A percentile compares a stretch with the other conserved stretches of the same genome.
Evolutionary conservation across 2,113 vertebrate species (phyloP).

Genomic region (Anoura caudifer): DNA sequence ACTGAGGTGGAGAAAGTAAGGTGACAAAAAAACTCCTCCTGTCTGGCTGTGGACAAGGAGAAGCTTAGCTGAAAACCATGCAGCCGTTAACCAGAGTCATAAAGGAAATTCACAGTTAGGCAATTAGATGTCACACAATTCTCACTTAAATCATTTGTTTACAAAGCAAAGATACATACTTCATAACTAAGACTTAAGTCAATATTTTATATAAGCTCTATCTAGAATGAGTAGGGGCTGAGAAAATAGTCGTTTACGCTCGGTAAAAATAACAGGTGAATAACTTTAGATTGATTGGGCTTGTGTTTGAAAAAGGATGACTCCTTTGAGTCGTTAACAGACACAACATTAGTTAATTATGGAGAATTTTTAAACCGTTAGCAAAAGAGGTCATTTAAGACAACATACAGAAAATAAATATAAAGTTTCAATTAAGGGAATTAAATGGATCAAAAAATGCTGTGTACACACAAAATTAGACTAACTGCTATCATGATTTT

Average conservation of each 20-base stretch:
- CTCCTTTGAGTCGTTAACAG: not conserved
- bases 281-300: not conserved
- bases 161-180: not conserved
- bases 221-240: not conserved
- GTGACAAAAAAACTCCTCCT: slow-evolving; percentile 30
- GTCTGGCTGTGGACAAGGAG: slow-evolving; percentile 44
- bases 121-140: not conserved
- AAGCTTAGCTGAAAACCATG: not conserved
- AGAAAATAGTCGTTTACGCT: not conserved
- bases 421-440: not conserved
- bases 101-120: not conserved
- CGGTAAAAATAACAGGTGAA: not conserved
- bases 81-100: not conserved
- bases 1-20: slow-evolving; percentile 15
- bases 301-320: not conserved
- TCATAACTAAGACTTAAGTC: not conserved
- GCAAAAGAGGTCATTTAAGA: slow-evolving; percentile 3
- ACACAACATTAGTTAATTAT: not conserved
- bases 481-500: not conserved
- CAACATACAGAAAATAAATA: not conserved
- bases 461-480: not conserved
- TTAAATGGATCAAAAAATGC: not conserved
- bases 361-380: not conserved
- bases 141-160: not conserved
- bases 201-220: not conserved